phyloP scores from a whole-genome alignment of 1,140 invertebrate species.

The Nephila pilipes region DNA sequence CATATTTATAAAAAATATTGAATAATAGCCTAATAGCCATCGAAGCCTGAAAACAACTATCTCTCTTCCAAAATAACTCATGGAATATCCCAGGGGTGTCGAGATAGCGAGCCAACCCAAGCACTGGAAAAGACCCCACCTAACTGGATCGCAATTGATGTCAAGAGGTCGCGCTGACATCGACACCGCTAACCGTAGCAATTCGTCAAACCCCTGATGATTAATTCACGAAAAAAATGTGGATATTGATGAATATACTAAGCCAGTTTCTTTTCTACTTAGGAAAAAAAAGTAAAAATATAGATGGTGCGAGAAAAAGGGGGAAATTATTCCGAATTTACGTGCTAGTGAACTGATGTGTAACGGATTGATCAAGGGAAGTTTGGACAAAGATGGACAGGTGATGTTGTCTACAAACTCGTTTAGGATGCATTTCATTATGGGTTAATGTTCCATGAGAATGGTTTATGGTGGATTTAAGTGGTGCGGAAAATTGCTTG shows the following conservation, averaged over 20 bases:
- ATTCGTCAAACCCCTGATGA: not conserved
- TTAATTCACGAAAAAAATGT: not conserved
- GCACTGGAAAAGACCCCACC: not conserved
- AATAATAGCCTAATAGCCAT: not conserved
- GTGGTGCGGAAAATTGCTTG: not conserved
- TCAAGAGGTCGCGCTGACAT: not conserved
- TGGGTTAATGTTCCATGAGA: not conserved
- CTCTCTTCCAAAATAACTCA: not conserved
- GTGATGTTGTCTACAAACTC: not conserved
- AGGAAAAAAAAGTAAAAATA: not conserved
- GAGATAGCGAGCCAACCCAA: not conserved
- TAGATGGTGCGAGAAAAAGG: not conserved
- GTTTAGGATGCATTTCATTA: not conserved
- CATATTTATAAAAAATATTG: not conserved
- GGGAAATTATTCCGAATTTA: not conserved
- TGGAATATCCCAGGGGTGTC: not conserved
- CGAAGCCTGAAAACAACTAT: not conserved
- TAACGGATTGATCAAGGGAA: not conserved
- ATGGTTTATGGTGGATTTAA: not conserved
- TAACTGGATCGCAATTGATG: not conserved
- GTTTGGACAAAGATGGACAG: not conserved
- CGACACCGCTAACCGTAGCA: not conserved
- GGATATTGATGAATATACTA: not conserved
- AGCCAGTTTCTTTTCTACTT: not conserved
- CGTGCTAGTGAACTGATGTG: not conserved